phyloP scores from a whole-genome alignment of 2,797 vertebrate species.

The Hephaestus fuliginosus region DNA sequence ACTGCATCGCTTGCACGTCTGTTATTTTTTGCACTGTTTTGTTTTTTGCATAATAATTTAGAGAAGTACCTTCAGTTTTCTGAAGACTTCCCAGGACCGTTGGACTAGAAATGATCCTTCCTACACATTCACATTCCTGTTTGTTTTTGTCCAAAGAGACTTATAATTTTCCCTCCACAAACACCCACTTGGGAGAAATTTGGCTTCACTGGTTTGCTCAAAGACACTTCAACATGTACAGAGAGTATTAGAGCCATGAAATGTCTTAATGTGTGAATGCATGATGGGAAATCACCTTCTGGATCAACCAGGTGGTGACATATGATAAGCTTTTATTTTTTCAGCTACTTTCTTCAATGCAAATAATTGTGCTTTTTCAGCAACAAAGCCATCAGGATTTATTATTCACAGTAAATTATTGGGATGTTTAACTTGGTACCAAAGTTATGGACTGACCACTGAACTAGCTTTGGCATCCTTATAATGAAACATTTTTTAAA shows the following conservation, averaged over 20 bases:
- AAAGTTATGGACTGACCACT: background rate
- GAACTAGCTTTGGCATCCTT: background rate
- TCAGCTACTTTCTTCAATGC: background rate
- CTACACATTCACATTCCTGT: background rate
- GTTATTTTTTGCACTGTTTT: no score
- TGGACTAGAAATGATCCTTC: no score
- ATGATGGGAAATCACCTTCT: background rate
- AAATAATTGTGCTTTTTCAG: no score
- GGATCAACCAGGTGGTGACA: background rate
- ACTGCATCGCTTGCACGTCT: no score
- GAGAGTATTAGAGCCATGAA: no score
- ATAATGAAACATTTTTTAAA: no score
- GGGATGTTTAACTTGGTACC: background rate
- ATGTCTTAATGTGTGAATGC: background rate
- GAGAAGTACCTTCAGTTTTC: no score
- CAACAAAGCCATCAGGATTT: no score
- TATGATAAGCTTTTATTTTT: background rate
- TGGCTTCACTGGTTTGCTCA: no score
- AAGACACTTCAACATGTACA: background rate
- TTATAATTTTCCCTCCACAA: background rate
- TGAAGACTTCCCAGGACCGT: no score
- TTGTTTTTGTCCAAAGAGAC: background rate
- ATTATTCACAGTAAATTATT: background rate
- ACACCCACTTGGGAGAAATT: background rate
- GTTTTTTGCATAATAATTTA: no score